These are phyloP conservation scores for Gnathochromis pfefferi DNA, from an alignment of 2,113 vertebrate species.

Conservation along the genomic window DNA sequence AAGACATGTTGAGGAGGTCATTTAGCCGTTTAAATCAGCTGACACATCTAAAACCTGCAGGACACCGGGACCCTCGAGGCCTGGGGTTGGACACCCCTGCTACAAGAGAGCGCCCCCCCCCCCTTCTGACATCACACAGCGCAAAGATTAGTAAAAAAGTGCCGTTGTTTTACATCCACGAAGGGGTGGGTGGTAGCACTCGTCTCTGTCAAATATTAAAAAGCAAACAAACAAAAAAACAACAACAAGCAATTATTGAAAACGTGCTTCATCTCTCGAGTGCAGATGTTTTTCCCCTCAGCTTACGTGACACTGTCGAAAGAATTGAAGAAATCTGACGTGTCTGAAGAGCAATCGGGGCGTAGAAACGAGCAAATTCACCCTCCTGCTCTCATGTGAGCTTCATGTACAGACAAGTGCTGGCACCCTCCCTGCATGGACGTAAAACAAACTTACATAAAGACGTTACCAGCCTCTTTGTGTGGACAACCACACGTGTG, in stretches of 20 bases:
- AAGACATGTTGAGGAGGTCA: too few species aligned
- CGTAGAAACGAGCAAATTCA: not conserved
- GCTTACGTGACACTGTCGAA: not conserved
- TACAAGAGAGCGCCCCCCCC: rapidly evolving
- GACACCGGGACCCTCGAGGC: not conserved
- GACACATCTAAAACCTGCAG: not conserved
- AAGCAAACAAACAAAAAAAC: not conserved
- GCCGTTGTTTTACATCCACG: not conserved
- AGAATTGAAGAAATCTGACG: rapidly evolving
- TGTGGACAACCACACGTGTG: not conserved
- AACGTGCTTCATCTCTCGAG: not conserved
- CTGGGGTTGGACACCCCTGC: not conserved
- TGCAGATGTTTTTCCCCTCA: not conserved
- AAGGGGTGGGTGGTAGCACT: not conserved
- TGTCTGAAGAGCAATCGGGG: rapidly evolving
- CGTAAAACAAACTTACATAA: not conserved
- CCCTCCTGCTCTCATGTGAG: not conserved
- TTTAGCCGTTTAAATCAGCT: not conserved
- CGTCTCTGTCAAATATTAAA: not conserved
- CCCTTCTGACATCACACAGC: not conserved
- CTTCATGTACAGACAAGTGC: not conserved
- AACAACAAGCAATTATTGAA: not conserved
- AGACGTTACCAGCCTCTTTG: not conserved
- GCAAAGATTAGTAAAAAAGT: not conserved
- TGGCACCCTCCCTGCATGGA: not conserved